phyloP scores from a whole-genome alignment of 2,797 vertebrate species.

The Lepus oiostolus region DNA sequence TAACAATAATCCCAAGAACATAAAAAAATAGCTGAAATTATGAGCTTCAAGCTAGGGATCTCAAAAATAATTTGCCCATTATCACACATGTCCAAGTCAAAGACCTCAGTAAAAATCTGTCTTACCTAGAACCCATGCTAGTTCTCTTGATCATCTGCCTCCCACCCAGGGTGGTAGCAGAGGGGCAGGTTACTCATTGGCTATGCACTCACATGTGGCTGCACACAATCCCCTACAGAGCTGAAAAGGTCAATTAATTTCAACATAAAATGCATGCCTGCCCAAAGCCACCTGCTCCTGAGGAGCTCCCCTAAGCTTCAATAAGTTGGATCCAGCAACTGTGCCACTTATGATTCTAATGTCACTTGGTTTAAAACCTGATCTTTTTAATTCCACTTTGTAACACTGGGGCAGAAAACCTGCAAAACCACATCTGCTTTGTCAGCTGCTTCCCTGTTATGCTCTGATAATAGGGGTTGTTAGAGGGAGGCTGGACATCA shows the following conservation, averaged over 20 bases:
- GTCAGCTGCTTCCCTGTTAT: conserved; percentile 34
- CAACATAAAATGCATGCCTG: background rate
- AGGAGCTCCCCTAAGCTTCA: background rate
- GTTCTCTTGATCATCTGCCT: background rate
- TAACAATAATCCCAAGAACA: background rate
- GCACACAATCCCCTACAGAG: background rate
- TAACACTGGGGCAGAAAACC: background rate
- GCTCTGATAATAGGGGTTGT: background rate
- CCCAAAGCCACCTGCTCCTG: conserved; percentile 13
- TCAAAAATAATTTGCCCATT: background rate
- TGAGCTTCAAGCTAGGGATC: background rate
- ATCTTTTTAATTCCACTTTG: conserved; percentile 42
- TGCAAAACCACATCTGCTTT: background rate
- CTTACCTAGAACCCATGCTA: background rate
- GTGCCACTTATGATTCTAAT: conserved; percentile 18
- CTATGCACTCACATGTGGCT: background rate
- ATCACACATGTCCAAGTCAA: background rate
- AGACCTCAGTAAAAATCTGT: background rate
- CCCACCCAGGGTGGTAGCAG: background rate
- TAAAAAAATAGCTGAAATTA: conserved; percentile 26
- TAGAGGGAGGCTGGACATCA: conserved; percentile 3
- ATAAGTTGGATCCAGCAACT: background rate
- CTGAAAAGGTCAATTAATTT: conserved; percentile 49
- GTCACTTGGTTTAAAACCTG: conserved; percentile 33
- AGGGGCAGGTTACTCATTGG: background rate